Percentiles rank a stretch among this genome's conserved stretches.
Conservation (phyloP, 2,888 invertebrate species). For the Agriotes lineatus region DNA sequence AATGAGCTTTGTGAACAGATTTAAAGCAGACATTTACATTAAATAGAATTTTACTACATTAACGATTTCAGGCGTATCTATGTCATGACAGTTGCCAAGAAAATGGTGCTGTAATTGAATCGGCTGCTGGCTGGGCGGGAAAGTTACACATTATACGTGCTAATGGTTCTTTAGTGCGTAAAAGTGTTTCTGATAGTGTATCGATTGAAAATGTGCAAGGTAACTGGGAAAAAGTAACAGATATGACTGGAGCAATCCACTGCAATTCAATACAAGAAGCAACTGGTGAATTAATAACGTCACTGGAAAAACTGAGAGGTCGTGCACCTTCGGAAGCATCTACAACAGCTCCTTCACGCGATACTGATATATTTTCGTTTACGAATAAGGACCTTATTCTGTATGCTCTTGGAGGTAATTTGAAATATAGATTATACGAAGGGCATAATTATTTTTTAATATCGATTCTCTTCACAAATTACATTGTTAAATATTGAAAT, state of each 20-base stretch:
- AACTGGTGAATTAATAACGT: constrained; percentile 71
- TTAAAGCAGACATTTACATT: no score
- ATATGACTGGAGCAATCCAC: constrained; percentile 78
- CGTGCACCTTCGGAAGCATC: constrained; percentile 46
- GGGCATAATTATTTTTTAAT: no score
- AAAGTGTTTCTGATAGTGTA: constrained; percentile 72
- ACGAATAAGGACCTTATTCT: constrained; percentile 80
- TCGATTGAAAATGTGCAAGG: constrained; percentile 86
- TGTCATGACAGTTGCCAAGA: constrained; percentile 92
- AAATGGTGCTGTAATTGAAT: constrained; percentile 83
- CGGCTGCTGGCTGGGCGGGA: constrained; percentile 87
- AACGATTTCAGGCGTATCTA: constrained; percentile 78
- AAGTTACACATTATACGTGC: constrained; percentile 75
- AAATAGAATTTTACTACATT: no score
- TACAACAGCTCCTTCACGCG: no score
- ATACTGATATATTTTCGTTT: constrained; percentile 63
- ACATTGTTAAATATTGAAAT: no score
- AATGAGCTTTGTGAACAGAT: no score
- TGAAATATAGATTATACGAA: no score
- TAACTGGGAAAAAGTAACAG: constrained; percentile 84
- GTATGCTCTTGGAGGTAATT: constrained; percentile 90
- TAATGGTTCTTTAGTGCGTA: constrained; percentile 72
- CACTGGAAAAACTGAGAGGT: constrained; percentile 67
- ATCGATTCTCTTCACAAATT: no score
- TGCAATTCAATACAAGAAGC: constrained; percentile 73